Conservation (phyloP, 2,113 vertebrate genomes). For the Isichthys henryi region DNA sequence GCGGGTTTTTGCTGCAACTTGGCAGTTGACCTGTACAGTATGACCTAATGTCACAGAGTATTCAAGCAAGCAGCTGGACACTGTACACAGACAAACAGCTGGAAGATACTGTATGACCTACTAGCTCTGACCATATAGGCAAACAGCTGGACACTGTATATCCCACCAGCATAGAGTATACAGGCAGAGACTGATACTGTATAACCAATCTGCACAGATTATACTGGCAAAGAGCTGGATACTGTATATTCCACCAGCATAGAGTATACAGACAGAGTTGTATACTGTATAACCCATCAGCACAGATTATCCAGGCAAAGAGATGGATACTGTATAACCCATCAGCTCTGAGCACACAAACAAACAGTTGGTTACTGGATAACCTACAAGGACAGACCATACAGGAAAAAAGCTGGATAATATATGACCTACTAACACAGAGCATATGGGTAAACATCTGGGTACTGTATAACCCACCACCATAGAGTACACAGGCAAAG, state of each 20-base stretch:
- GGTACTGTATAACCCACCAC: not conserved
- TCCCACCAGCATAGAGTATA: no score
- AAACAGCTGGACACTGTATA: no score
- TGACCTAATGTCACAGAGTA: no score
- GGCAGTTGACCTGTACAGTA: no score
- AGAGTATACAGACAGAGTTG: not conserved
- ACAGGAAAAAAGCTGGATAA: not conserved
- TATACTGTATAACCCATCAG: not conserved
- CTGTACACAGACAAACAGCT: no score
- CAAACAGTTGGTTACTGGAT: not conserved
- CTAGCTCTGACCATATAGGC: no score
- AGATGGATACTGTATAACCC: not conserved
- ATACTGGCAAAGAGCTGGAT: not conserved
- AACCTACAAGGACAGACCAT: not conserved
- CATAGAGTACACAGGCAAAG: not conserved
- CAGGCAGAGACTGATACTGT: not conserved
- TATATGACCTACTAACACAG: not conserved
- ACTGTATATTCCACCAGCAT: not conserved
- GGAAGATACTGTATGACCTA: no score
- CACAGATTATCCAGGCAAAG: not conserved
- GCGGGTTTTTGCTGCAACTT: not conserved
- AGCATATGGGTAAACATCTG: not conserved
- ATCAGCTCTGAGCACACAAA: not conserved
- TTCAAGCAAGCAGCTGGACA: no score
- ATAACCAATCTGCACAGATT: not conserved